Base-by-base conservation (phyloP, 1,140 invertebrate genomes). In the Diorhabda sublineata region DNA sequence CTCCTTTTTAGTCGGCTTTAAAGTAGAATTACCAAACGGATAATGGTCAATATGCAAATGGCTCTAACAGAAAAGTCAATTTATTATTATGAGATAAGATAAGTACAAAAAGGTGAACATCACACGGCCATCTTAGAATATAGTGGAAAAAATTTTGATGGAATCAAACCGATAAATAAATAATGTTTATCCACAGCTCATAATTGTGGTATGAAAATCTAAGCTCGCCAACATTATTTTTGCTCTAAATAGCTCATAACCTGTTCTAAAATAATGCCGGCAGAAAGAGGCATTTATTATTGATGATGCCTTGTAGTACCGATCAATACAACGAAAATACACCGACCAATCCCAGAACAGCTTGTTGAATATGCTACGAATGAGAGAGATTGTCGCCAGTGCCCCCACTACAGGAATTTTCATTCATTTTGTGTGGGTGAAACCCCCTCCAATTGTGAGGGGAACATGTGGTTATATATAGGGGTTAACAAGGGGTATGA, bases 381-480 rank as follows among this genome's bases (percentile, higher is more conserved):
- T 78, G 59, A 67, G 52, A 60, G 47, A 9, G 44, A 66, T 68
- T 74, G 71, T 73, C 71, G 71, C 71, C 73, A 68, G 70, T 73
- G 60, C 56, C 73, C 75, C 76, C 72, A 73, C 77, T 66, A 41
- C 26, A 77, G 59, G 69, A 58, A 64, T 72, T 73, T 87, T 87
- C 85, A 87, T 87, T 87, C 82, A 85, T 84, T 84, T 84, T 82
- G 85, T 84, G 85, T 86, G 82, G 84, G 85, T 84, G 84, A 67
- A 60, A n/a, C 65, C 57, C 65, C 58, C 44, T 60, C 65, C 81
- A 77, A 74, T 59, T 61, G 63, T 71, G 65, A 76, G 78, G 78
- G 79, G 77, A 75, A 62, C 65, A 56, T 58, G 60, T 59, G 70
- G 79, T 85, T 86, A 86, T 86, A 87, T 83, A 86, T 85, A 81